phyloP scores from a whole-genome alignment of 1,140 invertebrate genomes.

The Drosophila burlai region DNA sequence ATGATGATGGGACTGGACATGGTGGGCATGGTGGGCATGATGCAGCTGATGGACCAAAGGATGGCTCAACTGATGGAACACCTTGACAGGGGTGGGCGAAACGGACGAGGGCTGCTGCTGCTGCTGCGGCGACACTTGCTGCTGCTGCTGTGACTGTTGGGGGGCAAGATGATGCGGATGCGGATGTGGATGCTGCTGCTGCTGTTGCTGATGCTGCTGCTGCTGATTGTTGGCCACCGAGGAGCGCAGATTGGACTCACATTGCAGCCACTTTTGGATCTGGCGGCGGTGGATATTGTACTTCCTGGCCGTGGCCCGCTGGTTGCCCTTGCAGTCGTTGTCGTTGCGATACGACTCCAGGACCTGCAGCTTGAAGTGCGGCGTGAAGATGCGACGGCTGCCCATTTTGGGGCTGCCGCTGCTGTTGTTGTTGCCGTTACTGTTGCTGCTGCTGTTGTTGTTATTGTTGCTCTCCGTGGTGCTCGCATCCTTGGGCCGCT shows the following conservation, averaged over 20 bases:
- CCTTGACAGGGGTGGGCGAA: slow-evolving; percentile 29
- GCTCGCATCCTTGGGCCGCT: slow-evolving; percentile 28
- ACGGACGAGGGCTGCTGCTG: slow-evolving; percentile 52
- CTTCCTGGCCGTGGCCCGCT: slow-evolving; percentile 93
- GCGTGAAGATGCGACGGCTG: slow-evolving; percentile 92
- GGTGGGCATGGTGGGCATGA: slow-evolving; percentile 27
- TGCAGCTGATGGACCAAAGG: slow-evolving; percentile 62
- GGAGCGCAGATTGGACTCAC: slow-evolving; percentile 90
- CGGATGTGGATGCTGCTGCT: slow-evolving; percentile 58
- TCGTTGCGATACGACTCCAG: slow-evolving; percentile 93
- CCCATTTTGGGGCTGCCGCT: slow-evolving; percentile 87
- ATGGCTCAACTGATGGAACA: slow-evolving; percentile 64
- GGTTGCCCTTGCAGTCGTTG: slow-evolving; percentile 93
- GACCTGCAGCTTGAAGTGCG: slow-evolving; percentile 94
- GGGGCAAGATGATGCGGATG: slow-evolving; percentile 31
- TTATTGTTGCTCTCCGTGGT: slow-evolving; percentile 17
- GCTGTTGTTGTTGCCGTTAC: slow-evolving; percentile 44
- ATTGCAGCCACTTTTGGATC: slow-evolving; percentile 95
- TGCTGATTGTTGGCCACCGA: slow-evolving; percentile 87
- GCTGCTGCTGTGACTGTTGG: slow-evolving; percentile 49
- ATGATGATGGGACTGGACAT: slow-evolving; percentile 38
- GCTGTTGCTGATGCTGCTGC: slow-evolving; percentile 66
- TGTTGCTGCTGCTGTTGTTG: slow-evolving; percentile 32
- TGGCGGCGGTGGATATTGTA: slow-evolving; percentile 94
- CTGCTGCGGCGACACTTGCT: slow-evolving; percentile 1